Percentiles rank a stretch among this genome's conserved stretches.
phyloP scores from a whole-genome alignment of 1,140 invertebrate species.

The Propsilocerus akamusi region DNA sequence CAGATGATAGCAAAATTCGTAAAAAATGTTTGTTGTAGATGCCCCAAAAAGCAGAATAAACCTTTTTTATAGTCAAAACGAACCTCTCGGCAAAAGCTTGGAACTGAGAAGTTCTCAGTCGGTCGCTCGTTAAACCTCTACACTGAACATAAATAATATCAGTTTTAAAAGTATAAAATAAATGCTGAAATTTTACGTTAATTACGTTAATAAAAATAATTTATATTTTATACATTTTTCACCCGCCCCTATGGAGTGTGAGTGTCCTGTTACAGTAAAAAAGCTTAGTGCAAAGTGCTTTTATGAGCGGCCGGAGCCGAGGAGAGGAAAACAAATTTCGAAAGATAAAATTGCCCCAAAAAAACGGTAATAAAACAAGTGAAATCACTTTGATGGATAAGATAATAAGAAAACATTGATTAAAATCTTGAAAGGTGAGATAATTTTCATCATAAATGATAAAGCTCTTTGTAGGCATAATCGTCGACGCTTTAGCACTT shows the following conservation, averaged over 20 bases:
- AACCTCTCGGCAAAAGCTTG: too few species aligned
- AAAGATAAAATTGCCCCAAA: conserved; percentile 2
- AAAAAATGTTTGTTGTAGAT: too few species aligned
- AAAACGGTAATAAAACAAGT: conserved; percentile 1
- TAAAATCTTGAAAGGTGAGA: conserved; percentile 2
- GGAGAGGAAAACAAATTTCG: not conserved
- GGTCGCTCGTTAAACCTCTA: too few species aligned
- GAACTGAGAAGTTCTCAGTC: too few species aligned
- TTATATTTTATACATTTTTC: conserved; percentile 1
- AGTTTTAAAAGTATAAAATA: too few species aligned
- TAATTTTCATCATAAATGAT: conserved; percentile 3
- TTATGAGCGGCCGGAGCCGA: not conserved
- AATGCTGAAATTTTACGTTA: not conserved
- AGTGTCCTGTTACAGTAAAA: too few species aligned
- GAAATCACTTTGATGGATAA: not conserved
- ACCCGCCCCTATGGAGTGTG: too few species aligned
- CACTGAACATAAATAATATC: too few species aligned
- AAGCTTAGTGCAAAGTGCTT: not conserved
- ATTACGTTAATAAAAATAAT: conserved; percentile 4
- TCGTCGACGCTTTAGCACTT: too few species aligned
- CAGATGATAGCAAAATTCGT: too few species aligned
- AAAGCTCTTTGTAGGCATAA: not conserved
- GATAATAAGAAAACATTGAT: conserved; percentile 4
- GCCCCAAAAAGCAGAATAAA: too few species aligned
- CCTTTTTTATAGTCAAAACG: too few species aligned